A percentile compares a stretch with the other conserved stretches of the same genome.
Conservation (phyloP, 2,797 vertebrate species). For the Hydrolagus colliei region DNA sequence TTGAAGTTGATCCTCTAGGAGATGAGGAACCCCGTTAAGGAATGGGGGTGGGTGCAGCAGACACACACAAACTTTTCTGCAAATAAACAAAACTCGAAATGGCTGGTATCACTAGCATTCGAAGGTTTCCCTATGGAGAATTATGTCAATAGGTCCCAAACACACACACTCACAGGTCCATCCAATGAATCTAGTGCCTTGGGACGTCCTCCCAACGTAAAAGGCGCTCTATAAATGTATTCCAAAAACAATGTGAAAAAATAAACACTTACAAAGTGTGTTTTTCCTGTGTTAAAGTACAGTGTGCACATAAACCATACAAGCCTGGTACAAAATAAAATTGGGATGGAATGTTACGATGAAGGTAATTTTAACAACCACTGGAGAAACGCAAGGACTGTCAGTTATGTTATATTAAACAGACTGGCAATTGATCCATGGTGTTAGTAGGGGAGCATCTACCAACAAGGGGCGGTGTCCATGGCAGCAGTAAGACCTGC, state of each 20-base stretch:
- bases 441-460: background rate
- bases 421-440: conserved; percentile 34
- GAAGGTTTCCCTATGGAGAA: too few relatives aligned
- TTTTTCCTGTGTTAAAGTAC: background rate
- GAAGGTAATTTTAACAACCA: background rate
- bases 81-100: too few relatives aligned
- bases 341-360: background rate
- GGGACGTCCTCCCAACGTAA: too few relatives aligned
- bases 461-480: conserved; percentile 41
- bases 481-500: conserved; percentile 53
- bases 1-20: too few relatives aligned
- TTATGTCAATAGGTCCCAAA: background rate
- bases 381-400: background rate
- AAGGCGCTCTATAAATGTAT: too few relatives aligned
- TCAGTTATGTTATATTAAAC: background rate
- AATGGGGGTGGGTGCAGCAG: too few relatives aligned
- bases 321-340: background rate
- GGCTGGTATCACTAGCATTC: too few relatives aligned
- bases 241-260: too few relatives aligned
- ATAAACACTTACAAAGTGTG: too few relatives aligned
- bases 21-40: too few relatives aligned
- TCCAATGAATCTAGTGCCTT: background rate
- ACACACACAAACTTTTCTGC: too few relatives aligned
- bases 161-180: background rate
- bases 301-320: background rate